Percentiles rank a stretch among this genome's conserved stretches.
Evolutionary conservation across 2,113 vertebrate genomes (phyloP).

Genomic region (Neolamprologus modestus): DNA sequence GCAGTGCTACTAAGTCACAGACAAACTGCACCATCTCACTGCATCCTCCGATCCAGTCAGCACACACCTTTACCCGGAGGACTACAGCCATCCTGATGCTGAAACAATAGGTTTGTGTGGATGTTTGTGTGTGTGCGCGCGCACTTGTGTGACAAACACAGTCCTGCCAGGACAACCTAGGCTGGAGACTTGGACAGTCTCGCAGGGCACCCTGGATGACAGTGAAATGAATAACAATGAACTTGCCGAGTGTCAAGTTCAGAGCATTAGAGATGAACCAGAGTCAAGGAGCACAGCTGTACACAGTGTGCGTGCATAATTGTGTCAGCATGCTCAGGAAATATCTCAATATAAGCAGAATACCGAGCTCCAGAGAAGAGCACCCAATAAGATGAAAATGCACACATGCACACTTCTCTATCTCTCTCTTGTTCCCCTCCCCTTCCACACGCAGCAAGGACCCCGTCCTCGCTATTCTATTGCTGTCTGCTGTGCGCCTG

Average conservation of each 20-base stretch:
- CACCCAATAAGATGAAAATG: conserved; percentile 44
- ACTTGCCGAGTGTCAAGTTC: conserved; percentile 45
- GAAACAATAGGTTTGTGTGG: conserved; percentile 41
- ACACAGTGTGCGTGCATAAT: conserved; percentile 7
- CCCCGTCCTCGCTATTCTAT: conserved; percentile 42
- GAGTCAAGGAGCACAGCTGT: background rate
- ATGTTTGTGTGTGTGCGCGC: background rate
- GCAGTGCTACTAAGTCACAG: conserved; percentile 29
- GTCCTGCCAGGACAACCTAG: conserved; percentile 17
- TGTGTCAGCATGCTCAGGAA: conserved; percentile 12
- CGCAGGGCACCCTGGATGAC: conserved; percentile 30
- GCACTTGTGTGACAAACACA: conserved; percentile 17
- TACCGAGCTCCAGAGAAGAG: conserved; percentile 6
- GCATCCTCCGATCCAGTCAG: conserved; percentile 44
- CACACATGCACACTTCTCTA: background rate
- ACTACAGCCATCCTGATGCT: conserved; percentile 9
- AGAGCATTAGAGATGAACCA: conserved; percentile 29
- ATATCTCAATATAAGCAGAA: conserved; percentile 48
- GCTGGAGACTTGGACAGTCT: conserved; percentile 32
- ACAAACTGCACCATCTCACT: conserved; percentile 32
- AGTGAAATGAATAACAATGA: conserved; percentile 67
- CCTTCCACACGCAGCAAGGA: conserved; percentile 54
- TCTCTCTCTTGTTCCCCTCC: conserved; percentile 26
- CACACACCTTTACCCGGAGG: conserved; percentile 43
- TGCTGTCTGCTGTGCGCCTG: conserved; percentile 67